Conservation (phyloP, 2,113 vertebrate species). For the Cebus imitator region DNA sequence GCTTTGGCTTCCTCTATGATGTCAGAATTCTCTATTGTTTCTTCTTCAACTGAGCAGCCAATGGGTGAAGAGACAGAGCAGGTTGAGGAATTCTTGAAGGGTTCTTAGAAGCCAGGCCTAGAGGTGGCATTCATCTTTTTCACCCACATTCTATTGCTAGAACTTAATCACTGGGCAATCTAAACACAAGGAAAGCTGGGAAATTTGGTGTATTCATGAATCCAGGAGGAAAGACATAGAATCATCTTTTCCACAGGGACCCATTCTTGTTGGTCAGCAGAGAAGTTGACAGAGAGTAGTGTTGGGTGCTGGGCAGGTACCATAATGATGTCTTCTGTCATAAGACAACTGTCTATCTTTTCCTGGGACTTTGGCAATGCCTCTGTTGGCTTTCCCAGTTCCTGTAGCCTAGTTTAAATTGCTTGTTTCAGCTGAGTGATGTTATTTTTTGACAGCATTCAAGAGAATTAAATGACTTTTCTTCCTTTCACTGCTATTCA, state of each 20-base stretch:
- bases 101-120: neutral
- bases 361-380: neutral
- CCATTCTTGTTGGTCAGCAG: neutral
- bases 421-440: conserved; percentile 31
- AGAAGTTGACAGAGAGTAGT: neutral
- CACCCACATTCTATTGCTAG: neutral
- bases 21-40: neutral
- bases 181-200: neutral
- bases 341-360: neutral
- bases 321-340: neutral
- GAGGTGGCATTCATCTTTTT: neutral
- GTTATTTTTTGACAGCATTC: conserved; percentile 57
- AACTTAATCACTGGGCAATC: neutral
- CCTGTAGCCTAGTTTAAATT: conserved; percentile 11
- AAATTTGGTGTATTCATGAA: neutral
- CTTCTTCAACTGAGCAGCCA: neutral
- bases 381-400: neutral
- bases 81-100: neutral
- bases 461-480: conserved; percentile 33
- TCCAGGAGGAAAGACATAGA: neutral
- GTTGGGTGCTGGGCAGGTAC: neutral
- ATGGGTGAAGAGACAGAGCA: neutral
- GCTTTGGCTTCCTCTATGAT: neutral
- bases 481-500: conserved; percentile 33
- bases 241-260: neutral